Percentiles rank a stretch among this genome's conserved stretches.
phyloP scores from a whole-genome alignment of 2,888 invertebrate species.

The Aspidiotus destructor region DNA sequence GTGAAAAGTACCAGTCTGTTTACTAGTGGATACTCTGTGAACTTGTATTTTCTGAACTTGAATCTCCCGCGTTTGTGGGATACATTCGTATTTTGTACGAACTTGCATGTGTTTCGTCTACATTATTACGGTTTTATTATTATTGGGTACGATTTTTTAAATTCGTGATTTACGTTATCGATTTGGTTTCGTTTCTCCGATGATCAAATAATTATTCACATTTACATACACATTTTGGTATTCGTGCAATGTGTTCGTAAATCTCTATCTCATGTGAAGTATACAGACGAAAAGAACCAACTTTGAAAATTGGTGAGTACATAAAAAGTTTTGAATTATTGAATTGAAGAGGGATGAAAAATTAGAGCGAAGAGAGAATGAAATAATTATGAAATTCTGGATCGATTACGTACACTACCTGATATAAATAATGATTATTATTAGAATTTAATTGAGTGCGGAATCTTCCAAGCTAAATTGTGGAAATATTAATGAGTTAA shows the following conservation, averaged over 20 bases:
- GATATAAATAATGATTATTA: neutral
- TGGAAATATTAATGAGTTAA: neutral
- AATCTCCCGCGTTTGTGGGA: too few relatives aligned
- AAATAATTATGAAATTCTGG: neutral
- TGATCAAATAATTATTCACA: too few relatives aligned
- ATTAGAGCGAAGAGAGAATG: neutral
- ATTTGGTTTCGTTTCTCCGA: neutral
- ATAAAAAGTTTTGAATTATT: neutral
- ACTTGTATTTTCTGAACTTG: too few relatives aligned
- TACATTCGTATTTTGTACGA: too few relatives aligned
- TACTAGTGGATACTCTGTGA: too few relatives aligned
- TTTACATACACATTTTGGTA: too few relatives aligned
- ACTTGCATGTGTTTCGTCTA: too few relatives aligned
- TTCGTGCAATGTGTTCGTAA: too few relatives aligned
- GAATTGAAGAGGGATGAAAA: neutral
- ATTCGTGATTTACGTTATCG: neutral
- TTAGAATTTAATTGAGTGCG: neutral
- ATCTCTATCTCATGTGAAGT: too few relatives aligned
- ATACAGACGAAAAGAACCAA: neutral
- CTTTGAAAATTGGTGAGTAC: neutral
- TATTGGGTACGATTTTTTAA: neutral
- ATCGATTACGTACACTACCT: neutral
- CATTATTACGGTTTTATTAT: too few relatives aligned
- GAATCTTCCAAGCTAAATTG: too few relatives aligned
- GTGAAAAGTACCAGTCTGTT: too few relatives aligned